Evolutionary conservation across 2,113 vertebrate species (phyloP).

Genomic region (Festucalex cinctus): DNA sequence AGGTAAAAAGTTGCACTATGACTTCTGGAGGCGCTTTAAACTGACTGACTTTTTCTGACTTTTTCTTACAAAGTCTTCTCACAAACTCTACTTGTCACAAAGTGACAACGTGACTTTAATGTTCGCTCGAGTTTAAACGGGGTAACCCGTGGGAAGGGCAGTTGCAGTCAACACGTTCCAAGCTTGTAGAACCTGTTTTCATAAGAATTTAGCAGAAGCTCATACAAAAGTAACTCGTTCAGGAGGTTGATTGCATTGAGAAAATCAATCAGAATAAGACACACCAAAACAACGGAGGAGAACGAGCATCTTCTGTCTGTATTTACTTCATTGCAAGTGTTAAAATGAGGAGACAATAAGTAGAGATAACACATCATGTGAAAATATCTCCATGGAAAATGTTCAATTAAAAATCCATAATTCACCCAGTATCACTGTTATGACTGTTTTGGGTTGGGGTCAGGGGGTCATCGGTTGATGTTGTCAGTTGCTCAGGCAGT

Average conservation of each 20-base stretch:
- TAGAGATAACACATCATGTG: too few species aligned
- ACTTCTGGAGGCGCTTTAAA: constrained; percentile 16
- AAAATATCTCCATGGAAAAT: too few species aligned
- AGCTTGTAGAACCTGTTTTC: neutral
- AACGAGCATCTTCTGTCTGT: too few species aligned
- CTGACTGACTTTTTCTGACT: neutral
- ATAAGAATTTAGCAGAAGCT: neutral
- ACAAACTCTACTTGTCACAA: neutral
- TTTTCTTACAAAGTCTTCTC: neutral
- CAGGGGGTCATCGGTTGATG: too few species aligned
- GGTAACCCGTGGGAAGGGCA: constrained; percentile 6
- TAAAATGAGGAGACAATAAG: too few species aligned
- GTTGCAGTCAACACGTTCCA: neutral
- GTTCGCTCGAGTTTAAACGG: constrained; percentile 19
- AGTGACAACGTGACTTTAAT: neutral
- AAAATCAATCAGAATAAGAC: neutral
- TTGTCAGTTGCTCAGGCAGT: too few species aligned
- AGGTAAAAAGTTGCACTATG: constrained; percentile 21
- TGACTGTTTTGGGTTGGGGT: too few species aligned
- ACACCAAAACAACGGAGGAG: too few species aligned
- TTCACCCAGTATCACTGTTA: too few species aligned
- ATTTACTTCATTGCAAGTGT: too few species aligned
- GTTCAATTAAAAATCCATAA: too few species aligned
- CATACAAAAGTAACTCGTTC: neutral
- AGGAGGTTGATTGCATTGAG: neutral